These are phyloP conservation scores for Apostichopus parvimensis DNA, from an alignment of 35 echinoderm and acorn worm species.

Conservation along the genomic window DNA sequence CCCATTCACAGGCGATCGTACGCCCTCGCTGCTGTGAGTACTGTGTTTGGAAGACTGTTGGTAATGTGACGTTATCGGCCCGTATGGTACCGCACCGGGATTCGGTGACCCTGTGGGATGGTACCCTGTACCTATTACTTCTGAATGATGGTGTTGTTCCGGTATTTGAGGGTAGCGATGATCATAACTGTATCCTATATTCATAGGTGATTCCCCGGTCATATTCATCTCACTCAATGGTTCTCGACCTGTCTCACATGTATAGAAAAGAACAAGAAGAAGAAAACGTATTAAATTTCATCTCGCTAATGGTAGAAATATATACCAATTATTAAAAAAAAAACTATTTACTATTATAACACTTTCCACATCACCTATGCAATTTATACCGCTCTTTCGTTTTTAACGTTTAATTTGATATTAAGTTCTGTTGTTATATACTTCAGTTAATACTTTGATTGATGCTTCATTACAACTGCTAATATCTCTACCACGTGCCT, in stretches of 20 bases:
- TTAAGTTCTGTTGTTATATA: no score
- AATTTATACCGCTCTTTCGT: no score
- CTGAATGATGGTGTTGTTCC: neutral
- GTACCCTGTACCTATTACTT: neutral
- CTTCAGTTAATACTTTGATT: no score
- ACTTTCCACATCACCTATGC: no score
- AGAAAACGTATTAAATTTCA: no score
- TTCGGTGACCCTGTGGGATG: neutral
- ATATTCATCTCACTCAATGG: slow-evolving; percentile 12
- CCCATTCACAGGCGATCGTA: neutral
- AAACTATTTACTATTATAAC: no score
- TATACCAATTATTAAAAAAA: no score
- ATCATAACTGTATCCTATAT: slow-evolving; percentile 15
- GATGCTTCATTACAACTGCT: no score
- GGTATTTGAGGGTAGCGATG: neutral
- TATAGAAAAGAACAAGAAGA: neutral
- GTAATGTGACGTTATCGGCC: neutral
- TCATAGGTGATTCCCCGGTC: slow-evolving; percentile 24
- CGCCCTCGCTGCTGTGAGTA: neutral
- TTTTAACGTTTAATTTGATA: no score
- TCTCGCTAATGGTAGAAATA: no score
- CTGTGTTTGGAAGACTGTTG: slow-evolving; percentile 16
- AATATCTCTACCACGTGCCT: no score
- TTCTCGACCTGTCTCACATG: neutral
- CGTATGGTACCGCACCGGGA: neutral